These are phyloP conservation scores for Busseola fusca DNA, from an alignment of 2,888 invertebrate genomes.

Conservation along the genomic window DNA sequence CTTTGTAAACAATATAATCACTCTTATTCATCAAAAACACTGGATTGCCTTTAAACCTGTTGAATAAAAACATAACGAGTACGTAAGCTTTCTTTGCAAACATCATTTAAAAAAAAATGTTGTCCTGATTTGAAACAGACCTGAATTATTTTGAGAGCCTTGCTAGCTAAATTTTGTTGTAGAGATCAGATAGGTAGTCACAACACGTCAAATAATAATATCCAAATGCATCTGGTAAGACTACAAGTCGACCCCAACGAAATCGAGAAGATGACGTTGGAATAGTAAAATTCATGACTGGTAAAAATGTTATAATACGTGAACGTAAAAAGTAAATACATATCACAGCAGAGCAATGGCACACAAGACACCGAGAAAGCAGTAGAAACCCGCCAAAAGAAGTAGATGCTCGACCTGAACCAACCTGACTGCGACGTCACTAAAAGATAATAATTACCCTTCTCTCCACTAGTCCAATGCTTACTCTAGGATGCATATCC, in stretches of 20 bases:
- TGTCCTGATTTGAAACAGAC: background rate
- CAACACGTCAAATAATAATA: background rate
- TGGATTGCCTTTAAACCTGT: slow-evolving; percentile 23
- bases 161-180: background rate
- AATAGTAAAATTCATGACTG: background rate
- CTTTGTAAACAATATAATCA: slow-evolving; percentile 30
- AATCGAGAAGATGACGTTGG: background rate
- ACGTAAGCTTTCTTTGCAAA: background rate
- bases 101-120: background rate
- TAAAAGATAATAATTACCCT: no score
- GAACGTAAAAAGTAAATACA: no score
- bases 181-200: background rate
- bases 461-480: no score
- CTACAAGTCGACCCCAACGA: background rate
- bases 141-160: background rate
- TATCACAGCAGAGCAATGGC: no score
- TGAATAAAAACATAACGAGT: background rate
- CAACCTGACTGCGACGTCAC: no score
- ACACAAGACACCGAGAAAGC: no score
- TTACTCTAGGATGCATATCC: no score
- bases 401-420: no score
- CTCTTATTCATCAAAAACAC: slow-evolving; percentile 24
- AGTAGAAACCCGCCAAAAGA: no score
- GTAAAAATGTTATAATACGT: background rate
- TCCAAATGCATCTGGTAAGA: background rate